Percentiles rank a stretch among this genome's conserved stretches.
Conservation (phyloP, 2,797 vertebrate genomes). For the Neosilurus hyrtlii region DNA sequence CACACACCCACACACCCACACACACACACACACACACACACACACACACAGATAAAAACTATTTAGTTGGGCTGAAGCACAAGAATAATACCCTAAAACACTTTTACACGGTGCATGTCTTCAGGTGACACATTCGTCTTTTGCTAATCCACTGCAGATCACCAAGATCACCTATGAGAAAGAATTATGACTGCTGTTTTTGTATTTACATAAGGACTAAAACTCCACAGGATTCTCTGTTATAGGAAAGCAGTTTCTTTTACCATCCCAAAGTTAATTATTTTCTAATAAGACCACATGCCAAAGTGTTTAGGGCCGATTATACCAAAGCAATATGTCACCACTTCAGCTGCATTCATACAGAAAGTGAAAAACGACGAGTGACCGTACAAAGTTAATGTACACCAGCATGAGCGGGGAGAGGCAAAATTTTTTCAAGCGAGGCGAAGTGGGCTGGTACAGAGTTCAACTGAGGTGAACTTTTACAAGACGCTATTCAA, state of each 20-base stretch:
- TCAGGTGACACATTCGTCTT: not conserved
- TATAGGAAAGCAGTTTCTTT: not conserved
- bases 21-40: no score
- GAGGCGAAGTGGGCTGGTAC: no score
- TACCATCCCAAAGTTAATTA: not conserved
- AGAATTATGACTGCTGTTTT: not conserved
- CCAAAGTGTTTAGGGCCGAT: no score
- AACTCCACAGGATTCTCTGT: not conserved
- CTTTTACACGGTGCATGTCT: not conserved
- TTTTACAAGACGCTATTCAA: no score
- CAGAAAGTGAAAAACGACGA: no score
- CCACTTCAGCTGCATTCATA: no score
- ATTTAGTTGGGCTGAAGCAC: not conserved
- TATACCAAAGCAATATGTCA: not conserved
- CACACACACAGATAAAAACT: not conserved
- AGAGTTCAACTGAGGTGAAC: no score
- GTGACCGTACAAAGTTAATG: no score
- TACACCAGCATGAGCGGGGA: no score
- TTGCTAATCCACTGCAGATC: not conserved
- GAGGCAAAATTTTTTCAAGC: no score
- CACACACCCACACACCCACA: no score
- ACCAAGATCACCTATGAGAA: not conserved
- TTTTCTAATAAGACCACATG: not conserved
- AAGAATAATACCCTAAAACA: not conserved
- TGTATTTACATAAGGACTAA: not conserved